Conservation (phyloP, 2,888 invertebrate species). For the Palloptera scutellata region DNA sequence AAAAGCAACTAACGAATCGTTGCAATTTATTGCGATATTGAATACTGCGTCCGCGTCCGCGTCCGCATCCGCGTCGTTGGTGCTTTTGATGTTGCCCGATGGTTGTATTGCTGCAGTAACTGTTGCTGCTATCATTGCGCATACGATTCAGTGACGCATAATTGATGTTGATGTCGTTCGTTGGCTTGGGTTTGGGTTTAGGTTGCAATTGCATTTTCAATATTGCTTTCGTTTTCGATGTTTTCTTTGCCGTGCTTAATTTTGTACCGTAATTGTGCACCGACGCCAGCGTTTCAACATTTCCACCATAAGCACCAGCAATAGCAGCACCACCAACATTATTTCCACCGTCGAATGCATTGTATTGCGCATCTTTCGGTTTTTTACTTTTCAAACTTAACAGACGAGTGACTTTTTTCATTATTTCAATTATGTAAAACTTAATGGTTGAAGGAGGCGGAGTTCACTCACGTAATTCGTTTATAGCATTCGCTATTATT, state of each 20-base stretch:
- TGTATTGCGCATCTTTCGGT: slow-evolving; percentile 43
- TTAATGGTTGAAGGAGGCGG: neutral
- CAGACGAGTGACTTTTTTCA: slow-evolving; percentile 55
- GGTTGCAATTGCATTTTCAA: slow-evolving; percentile 25
- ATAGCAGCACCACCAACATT: slow-evolving; percentile 22
- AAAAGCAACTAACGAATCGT: slow-evolving; percentile 6
- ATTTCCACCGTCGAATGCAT: slow-evolving; percentile 45
- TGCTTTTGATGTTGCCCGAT: slow-evolving; percentile 7
- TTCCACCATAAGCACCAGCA: neutral
- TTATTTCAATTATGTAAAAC: slow-evolving; percentile 33
- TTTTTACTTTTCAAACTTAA: slow-evolving; percentile 48
- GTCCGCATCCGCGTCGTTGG: neutral
- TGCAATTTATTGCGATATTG: slow-evolving; percentile 17
- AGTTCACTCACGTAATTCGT: too few species aligned
- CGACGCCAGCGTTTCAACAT: slow-evolving; percentile 34
- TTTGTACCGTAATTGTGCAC: slow-evolving; percentile 52
- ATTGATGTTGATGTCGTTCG: slow-evolving; percentile 48
- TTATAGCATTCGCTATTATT: too few species aligned
- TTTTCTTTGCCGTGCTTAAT: slow-evolving; percentile 23
- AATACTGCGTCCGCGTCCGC: slow-evolving; percentile 7
- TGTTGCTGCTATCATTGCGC: slow-evolving; percentile 41
- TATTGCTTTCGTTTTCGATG: slow-evolving; percentile 32
- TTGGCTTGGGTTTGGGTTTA: slow-evolving; percentile 30
- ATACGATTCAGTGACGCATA: slow-evolving; percentile 56
- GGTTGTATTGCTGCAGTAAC: slow-evolving; percentile 4